A percentile compares a stretch with the other conserved stretches of the same genome.
These are phyloP conservation scores for Dasyurus viverrinus DNA, from an alignment of 2,113 vertebrate species.

Conservation along the genomic window DNA sequence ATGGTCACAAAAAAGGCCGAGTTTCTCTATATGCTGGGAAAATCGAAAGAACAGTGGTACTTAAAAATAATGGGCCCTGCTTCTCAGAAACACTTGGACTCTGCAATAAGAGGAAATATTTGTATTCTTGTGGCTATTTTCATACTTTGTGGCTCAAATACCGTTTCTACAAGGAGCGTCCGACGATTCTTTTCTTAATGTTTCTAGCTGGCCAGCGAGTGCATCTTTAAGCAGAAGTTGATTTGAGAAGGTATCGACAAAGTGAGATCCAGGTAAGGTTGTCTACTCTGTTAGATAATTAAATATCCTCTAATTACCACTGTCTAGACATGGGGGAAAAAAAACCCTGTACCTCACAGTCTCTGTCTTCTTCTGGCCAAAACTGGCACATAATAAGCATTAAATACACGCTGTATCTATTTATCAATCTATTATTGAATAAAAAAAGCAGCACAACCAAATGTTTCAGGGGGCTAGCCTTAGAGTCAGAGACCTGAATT, in stretches of 20 bases:
- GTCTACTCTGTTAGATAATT: conserved; percentile 41
- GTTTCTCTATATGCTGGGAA: conserved; percentile 60
- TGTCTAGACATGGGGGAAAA: conserved; percentile 36
- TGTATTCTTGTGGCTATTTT: conserved; percentile 44
- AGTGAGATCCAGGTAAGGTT: conserved; percentile 48
- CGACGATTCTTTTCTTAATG: conserved; percentile 56
- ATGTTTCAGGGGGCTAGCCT: neutral
- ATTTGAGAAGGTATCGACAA: conserved; percentile 57
- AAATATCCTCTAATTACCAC: conserved; percentile 24
- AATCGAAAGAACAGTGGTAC: conserved; percentile 53
- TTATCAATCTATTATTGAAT: neutral
- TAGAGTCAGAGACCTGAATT: neutral
- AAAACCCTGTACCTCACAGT: neutral
- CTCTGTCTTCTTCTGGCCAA: neutral
- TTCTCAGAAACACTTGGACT: conserved; percentile 19
- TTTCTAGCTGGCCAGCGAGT: conserved; percentile 55
- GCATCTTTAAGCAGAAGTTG: conserved; percentile 32
- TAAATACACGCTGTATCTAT: neutral
- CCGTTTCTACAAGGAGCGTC: conserved; percentile 51
- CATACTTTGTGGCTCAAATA: conserved; percentile 46
- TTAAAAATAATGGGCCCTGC: conserved; percentile 58
- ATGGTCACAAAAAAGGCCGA: conserved; percentile 49
- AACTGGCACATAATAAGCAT: neutral
- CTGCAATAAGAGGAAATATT: conserved; percentile 61
- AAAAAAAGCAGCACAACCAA: neutral